Base-by-base conservation (phyloP, 2,113 vertebrate species). In the Pteropus alecto region DNA sequence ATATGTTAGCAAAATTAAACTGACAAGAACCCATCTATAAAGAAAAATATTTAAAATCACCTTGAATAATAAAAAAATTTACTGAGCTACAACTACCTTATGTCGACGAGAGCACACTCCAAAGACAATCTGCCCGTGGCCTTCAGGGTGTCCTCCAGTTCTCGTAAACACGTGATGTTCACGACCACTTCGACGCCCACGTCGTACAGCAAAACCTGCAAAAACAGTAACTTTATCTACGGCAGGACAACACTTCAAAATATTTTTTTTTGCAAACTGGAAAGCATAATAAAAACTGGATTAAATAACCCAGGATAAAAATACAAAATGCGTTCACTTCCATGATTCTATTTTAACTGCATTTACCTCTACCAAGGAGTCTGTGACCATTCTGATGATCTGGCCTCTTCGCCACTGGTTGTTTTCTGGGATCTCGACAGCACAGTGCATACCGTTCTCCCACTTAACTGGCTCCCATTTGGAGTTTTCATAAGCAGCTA, bases 201-300 rank as follows among this genome's bases (percentile, higher is more conserved):
- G 91, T 99, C 99, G 97, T 99, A 99, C 51, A 99, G 99, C 41
- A 98, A 97, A 79, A 99, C 99, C 99, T 99, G 95, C 84, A 93
- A 97, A 93, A 97, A 95, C 1, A 98, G 74, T 54, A 97, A 96
- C 48, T 61, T 83, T 48, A 87, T 96, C 30, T 84, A 83, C 26
- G 33, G 38, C 86, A 96, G 91, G 30, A 63, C 28, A 85, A 63
- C 22, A 94, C n/a, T 77, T 94, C 2, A 88, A 94, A 88, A 46
- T 15, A 58, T 12, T 7, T 51, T 41, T 73, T 95, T 93, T 77
- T 94, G 15, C 21, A 78, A 96, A 65, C 48, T 91, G 43, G 93
- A 96, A 91, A 92, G 26, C 2, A 11, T 70, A 94, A 77, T 83
- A 89, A 87, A 89, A 88, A 54, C 13, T 87, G 73, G 24, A 86